phyloP scores from a whole-genome alignment of 1,140 invertebrate species.

The Cyclina sinensis region DNA sequence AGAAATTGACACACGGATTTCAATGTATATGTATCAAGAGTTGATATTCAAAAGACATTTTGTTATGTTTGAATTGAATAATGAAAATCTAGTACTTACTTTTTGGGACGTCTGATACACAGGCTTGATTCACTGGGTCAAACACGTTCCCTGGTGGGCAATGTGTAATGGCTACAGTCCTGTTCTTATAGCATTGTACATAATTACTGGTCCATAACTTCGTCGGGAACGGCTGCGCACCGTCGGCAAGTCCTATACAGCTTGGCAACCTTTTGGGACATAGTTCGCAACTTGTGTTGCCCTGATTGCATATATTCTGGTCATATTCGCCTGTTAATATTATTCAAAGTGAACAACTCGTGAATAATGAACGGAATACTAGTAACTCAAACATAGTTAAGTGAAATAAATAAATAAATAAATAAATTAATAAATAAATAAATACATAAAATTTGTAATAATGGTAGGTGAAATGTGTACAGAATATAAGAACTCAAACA shows the following conservation, averaged over 20 bases:
- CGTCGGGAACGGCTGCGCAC: slow-evolving; percentile 53
- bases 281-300: slow-evolving; percentile 60
- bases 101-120: slow-evolving; percentile 44
- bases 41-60: too few relatives aligned
- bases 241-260: slow-evolving; percentile 70
- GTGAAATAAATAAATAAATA: too few relatives aligned
- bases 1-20: too few relatives aligned
- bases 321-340: slow-evolving; percentile 71
- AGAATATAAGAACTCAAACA: too few relatives aligned
- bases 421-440: too few relatives aligned
- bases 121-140: slow-evolving; percentile 41
- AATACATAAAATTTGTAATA: too few relatives aligned
- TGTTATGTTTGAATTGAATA: too few relatives aligned
- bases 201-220: slow-evolving; percentile 49
- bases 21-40: too few relatives aligned
- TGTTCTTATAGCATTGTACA: slow-evolving; percentile 56
- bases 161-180: slow-evolving; percentile 51
- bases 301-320: slow-evolving; percentile 62
- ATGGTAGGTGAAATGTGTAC: too few relatives aligned
- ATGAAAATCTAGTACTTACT: too few relatives aligned
- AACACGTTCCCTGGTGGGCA: slow-evolving; percentile 62
- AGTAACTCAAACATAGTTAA: too few relatives aligned
- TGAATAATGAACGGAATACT: too few relatives aligned
- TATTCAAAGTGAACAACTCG: neutral
- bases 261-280: slow-evolving; percentile 68